Conservation (phyloP, 2,113 vertebrate genomes). For the Otocyon megalotis region DNA sequence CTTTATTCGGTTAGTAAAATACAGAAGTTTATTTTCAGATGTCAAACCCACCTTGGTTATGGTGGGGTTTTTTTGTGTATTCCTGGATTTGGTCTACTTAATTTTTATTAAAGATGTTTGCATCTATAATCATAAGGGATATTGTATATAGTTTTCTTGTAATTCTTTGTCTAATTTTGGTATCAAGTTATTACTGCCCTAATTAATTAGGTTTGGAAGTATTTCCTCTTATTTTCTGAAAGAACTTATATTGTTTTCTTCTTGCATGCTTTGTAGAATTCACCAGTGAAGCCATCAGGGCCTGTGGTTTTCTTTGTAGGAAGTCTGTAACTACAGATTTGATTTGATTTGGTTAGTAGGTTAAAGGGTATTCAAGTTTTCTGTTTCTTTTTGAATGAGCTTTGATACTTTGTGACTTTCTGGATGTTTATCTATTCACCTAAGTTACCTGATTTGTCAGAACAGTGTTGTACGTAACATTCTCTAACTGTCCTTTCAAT, state of each 20-base stretch:
- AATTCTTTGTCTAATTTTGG: constrained; percentile 13
- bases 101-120: constrained; percentile 13
- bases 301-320: background rate
- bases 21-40: constrained; percentile 22
- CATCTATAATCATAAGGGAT: background rate
- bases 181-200: constrained; percentile 13
- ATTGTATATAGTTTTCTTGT: background rate
- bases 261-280: background rate
- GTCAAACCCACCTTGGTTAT: background rate
- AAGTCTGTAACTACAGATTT: constrained; percentile 19
- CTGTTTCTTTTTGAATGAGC: background rate
- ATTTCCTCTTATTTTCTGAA: background rate
- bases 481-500: constrained; percentile 18
- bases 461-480: background rate
- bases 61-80: constrained; percentile 14
- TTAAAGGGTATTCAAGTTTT: background rate
- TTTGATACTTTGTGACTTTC: constrained; percentile 31
- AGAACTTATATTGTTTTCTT: background rate
- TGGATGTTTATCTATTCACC: background rate
- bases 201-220: constrained; percentile 4
- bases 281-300: background rate
- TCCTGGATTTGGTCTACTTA: constrained; percentile 20
- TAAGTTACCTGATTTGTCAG: constrained; percentile 10
- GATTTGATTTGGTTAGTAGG: background rate
- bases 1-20: constrained; percentile 60